These are phyloP conservation scores for Mormyrops attenuatus DNA, from an alignment of 2,797 vertebrate genomes.

Conservation along the genomic window DNA sequence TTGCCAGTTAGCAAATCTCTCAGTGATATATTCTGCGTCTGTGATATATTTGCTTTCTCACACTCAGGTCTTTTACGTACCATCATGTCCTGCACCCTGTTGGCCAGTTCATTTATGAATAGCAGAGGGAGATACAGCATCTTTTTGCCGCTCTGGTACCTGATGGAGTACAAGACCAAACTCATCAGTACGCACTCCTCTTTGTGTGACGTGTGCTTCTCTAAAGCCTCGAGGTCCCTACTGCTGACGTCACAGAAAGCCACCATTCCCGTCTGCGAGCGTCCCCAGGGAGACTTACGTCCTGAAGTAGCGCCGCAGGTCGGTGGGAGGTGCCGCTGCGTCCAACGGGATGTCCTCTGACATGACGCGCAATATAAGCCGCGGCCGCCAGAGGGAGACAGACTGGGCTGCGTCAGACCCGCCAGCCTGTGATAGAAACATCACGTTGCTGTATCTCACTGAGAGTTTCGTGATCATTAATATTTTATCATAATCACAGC, in stretches of 20 bases:
- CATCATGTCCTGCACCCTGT: constrained; percentile 84
- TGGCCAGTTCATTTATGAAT: constrained; percentile 90
- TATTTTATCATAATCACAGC: not conserved
- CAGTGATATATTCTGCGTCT: not conserved
- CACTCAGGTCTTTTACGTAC: constrained; percentile 56
- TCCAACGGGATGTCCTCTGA: constrained; percentile 87
- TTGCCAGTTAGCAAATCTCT: not conserved
- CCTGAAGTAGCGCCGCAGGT: constrained; percentile 88
- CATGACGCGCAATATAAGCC: constrained; percentile 82
- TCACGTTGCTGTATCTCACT: not conserved
- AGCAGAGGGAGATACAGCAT: constrained; percentile 91
- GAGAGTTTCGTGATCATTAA: not conserved
- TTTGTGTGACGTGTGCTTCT: not conserved
- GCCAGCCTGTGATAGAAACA: not conserved
- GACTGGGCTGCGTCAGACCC: constrained; percentile 35
- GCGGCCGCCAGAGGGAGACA: constrained; percentile 82
- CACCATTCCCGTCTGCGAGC: not conserved
- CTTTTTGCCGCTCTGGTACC: constrained; percentile 78
- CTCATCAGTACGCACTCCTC: not conserved
- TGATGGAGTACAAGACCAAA: constrained; percentile 35
- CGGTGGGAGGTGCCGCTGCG: constrained; percentile 79
- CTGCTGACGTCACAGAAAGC: not conserved
- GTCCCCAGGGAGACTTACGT: constrained; percentile 64
- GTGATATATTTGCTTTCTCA: not conserved
- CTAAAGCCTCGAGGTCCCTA: not conserved